phyloP scores from a whole-genome alignment of 2,797 vertebrate genomes.

The Micrastur ruficollis region DNA sequence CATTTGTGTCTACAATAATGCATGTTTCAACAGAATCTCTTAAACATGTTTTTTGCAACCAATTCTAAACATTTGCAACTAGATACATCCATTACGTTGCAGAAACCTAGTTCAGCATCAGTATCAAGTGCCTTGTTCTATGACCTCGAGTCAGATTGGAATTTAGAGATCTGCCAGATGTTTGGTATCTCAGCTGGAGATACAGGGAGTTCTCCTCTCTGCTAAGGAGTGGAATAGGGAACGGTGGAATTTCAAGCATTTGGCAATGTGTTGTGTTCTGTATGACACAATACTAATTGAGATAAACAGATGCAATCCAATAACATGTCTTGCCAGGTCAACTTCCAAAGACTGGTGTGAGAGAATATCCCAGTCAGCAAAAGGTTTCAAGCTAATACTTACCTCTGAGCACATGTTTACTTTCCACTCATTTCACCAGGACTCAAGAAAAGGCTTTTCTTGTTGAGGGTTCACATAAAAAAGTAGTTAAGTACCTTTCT shows the following conservation, averaged over 20 bases:
- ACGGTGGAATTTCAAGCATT: constrained; percentile 38
- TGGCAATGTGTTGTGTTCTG: not conserved
- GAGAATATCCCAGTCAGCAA: not conserved
- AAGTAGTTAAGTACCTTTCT: not conserved
- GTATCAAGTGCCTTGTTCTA: not conserved
- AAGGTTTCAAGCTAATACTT: not conserved
- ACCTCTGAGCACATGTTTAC: not conserved
- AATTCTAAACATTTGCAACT: not conserved
- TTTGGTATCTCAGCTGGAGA: not conserved
- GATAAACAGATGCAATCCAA: constrained; percentile 8
- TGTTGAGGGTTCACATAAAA: not conserved
- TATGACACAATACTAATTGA: constrained; percentile 23
- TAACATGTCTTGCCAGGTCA: not conserved
- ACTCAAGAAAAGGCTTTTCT: not conserved
- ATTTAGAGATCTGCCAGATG: not conserved
- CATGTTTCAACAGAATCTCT: not conserved
- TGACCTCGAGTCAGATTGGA: not conserved
- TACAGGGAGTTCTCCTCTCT: not conserved
- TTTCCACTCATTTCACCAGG: not conserved
- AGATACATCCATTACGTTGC: not conserved
- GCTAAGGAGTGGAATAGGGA: not conserved
- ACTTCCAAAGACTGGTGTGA: not conserved
- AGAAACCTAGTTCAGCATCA: not conserved
- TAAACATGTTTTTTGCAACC: not conserved
- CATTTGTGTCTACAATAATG: not conserved